Evolutionary conservation across 2,888 invertebrate species (phyloP), one percentile per base, ranked within the genome.

Genomic region (Sycophila texana): DNA sequence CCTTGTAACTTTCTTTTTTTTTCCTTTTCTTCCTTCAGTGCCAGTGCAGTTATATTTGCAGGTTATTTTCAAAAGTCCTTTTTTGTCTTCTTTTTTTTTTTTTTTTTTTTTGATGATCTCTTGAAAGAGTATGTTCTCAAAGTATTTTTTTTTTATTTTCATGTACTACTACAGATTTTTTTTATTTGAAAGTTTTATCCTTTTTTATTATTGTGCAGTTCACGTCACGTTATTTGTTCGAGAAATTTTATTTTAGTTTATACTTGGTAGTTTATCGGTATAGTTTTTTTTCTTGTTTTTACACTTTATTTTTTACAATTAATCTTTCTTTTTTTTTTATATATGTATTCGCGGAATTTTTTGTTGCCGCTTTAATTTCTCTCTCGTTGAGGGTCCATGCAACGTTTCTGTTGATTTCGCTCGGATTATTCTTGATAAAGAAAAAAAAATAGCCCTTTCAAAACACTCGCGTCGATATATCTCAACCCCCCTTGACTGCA

Each of bases 401-500:
- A 75, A 49, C 61, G 71, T 74, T 39, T 39, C 10, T 39, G 39
- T 39, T 73, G 30, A 30, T 74, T 53, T 39, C 18, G 18, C 49
- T 22, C 30, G 39, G 65, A 16, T 74, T 74, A n/a, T 63, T 16
- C 47, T 55, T 10, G 51, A 10, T 39, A 10, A 39, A 10, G 39
- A 39, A 39, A 39, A 39, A 39, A 39, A 39, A 39, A 61, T 30
- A 67, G 22, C 65, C 55, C 63, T 51, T 71, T 65, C 63, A 49
- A 14, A 70, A 71, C 47, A 67, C 51, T 51, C 58, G 74, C 70
- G 51, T 26, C 26, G 63, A 49, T 51, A 30, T 71, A 75, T 75
- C 65, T 79, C 66, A 67, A 72, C 84, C 86, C 88, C 89, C 89
- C 89, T 89, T 89, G 89, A 89, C 89, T 89, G 87, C 88, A 89